phyloP scores from a whole-genome alignment of 2,888 invertebrate genomes.

The Himalopsyche tibetana region DNA sequence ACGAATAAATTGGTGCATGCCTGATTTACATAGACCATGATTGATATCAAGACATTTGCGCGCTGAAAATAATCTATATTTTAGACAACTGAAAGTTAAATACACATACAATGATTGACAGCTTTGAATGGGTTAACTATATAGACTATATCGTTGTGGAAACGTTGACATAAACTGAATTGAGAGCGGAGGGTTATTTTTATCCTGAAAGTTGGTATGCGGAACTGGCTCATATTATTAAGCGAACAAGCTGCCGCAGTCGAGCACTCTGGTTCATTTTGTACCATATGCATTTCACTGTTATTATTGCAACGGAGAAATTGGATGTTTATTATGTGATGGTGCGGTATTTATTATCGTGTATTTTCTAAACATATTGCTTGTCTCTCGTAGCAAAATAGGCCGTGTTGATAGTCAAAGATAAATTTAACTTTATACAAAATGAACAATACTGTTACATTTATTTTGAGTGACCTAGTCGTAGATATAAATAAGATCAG shows the following conservation, averaged over 20 bases:
- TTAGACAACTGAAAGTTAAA: too few species aligned
- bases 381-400: not conserved
- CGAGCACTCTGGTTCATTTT: not conserved
- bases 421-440: not conserved
- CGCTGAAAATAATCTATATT: too few species aligned
- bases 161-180: slow-evolving; percentile 22
- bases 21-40: too few species aligned
- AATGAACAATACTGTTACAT: not conserved
- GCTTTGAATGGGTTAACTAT: too few species aligned
- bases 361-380: not conserved
- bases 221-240: slow-evolving; percentile 16
- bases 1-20: too few species aligned
- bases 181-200: slow-evolving; percentile 17
- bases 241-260: not conserved
- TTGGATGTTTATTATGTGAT: slow-evolving; percentile 10
- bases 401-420: not conserved
- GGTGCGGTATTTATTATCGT: not conserved
- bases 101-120: too few species aligned
- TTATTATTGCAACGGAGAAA: slow-evolving; percentile 2
- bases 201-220: slow-evolving; percentile 20
- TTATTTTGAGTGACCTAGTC: not conserved
- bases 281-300: not conserved
- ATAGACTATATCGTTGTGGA: not conserved
- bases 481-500: too few species aligned
- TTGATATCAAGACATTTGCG: too few species aligned